Conservation (phyloP, 2,113 vertebrate species). For the Pteropus alecto region DNA sequence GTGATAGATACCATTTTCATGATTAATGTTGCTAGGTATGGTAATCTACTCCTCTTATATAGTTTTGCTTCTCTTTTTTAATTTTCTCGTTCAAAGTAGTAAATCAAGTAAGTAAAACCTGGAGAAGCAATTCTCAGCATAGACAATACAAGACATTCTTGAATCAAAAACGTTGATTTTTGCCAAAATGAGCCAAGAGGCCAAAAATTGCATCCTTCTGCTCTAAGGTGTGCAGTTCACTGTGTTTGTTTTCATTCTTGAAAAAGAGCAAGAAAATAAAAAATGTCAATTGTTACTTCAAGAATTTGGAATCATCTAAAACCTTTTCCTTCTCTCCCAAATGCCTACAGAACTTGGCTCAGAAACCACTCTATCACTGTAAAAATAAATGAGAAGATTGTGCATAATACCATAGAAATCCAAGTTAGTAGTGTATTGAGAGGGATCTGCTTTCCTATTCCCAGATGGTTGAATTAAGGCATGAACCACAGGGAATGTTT, state of each 20-base stretch:
- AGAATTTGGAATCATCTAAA: conserved; percentile 48
- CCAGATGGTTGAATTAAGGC: conserved; percentile 68
- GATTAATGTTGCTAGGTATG: background rate
- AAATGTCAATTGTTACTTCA: conserved; percentile 9
- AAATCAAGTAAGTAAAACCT: background rate
- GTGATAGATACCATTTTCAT: background rate
- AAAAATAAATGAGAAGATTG: conserved; percentile 74
- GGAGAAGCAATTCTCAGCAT: background rate
- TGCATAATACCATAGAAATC: conserved; percentile 63
- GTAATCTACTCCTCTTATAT: background rate
- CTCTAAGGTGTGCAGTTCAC: background rate
- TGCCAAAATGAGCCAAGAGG: background rate
- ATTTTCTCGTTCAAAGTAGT: background rate
- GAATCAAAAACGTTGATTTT: background rate
- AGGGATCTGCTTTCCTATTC: conserved; percentile 67
- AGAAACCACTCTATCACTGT: conserved; percentile 38
- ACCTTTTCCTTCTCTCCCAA: background rate
- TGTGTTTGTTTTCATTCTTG: conserved; percentile 1
- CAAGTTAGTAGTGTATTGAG: conserved; percentile 55
- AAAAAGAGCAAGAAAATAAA: conserved; percentile 36
- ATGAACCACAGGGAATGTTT: conserved; percentile 60
- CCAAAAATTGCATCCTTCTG: background rate
- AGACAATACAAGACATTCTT: background rate
- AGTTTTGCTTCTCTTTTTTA: background rate
- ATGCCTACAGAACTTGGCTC: conserved; percentile 61